A percentile compares a stretch with the other conserved stretches of the same genome.
These are phyloP conservation scores for Drosophila phalerata DNA, from an alignment of 2,888 invertebrate species.

Conservation along the genomic window DNA sequence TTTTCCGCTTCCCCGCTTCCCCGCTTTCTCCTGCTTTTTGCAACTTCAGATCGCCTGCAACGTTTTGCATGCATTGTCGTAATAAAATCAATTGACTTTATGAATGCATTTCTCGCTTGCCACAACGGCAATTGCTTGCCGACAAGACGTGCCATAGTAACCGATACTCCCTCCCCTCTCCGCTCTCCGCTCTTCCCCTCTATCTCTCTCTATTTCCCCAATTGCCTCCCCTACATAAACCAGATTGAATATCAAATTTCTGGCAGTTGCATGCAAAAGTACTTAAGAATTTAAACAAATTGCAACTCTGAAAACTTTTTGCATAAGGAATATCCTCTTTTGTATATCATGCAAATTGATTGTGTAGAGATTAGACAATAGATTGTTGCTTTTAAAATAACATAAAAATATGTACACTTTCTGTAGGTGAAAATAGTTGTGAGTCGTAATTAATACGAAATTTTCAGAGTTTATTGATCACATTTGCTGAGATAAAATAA, in stretches of 20 bases:
- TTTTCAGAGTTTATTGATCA: neutral
- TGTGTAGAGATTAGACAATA: neutral
- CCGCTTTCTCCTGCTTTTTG: too few species aligned
- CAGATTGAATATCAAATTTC: conserved; percentile 8
- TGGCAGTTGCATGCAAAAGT: conserved; percentile 5
- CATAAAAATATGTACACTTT: neutral
- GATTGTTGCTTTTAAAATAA: neutral
- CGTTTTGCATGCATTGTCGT: conserved; percentile 34
- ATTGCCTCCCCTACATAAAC: neutral
- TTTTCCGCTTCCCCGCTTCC: too few species aligned
- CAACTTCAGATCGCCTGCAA: conserved; percentile 6
- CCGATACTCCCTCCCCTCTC: conserved; percentile 1
- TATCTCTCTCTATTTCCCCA: neutral
- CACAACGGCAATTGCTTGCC: conserved; percentile 30
- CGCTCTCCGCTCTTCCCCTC: neutral
- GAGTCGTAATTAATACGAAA: neutral
- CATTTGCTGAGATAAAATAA: neutral
- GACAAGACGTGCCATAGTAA: conserved; percentile 14
- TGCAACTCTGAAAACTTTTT: neutral
- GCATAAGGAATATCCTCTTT: neutral
- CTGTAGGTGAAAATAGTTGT: neutral
- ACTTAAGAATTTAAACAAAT: neutral
- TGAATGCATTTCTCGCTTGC: conserved; percentile 62
- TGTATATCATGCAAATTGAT: neutral
- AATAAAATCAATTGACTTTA: conserved; percentile 76